Conservation (phyloP, 2,888 invertebrate species). For the Lysandra bellargus region DNA sequence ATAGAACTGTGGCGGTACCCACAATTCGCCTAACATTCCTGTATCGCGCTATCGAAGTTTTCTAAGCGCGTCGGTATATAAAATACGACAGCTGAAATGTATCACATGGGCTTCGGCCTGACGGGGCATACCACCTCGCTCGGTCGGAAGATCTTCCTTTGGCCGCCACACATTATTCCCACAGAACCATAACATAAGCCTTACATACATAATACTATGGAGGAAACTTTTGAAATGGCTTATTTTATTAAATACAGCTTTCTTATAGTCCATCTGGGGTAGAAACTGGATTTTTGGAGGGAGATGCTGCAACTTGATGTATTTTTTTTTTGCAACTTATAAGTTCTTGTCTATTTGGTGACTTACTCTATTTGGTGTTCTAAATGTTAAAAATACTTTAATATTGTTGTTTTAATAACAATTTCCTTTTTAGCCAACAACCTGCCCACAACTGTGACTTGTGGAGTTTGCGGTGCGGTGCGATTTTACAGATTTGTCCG, state of each 20-base stretch:
- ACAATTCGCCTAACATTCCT: too few relatives aligned
- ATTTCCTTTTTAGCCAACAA: conserved; percentile 66
- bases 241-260: neutral
- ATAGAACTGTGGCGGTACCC: neutral
- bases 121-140: too few relatives aligned
- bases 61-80: too few relatives aligned
- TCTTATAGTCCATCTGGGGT: neutral
- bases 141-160: too few relatives aligned
- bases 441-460: conserved; percentile 84
- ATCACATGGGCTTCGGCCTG: too few relatives aligned
- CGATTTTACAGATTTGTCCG: conserved; percentile 88
- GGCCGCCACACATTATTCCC: too few relatives aligned
- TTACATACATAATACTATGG: neutral
- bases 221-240: neutral
- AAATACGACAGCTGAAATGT: too few relatives aligned
- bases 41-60: too few relatives aligned
- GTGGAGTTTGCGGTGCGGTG: conserved; percentile 89
- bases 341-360: neutral
- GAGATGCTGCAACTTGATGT: neutral
- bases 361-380: too few relatives aligned
- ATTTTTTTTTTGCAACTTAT: neutral
- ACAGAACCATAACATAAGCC: neutral
- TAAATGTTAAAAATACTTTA: neutral
- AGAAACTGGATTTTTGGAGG: neutral
- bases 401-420: neutral